Percentiles rank a stretch among this genome's conserved stretches.
phyloP scores from a whole-genome alignment of 2,113 vertebrate species.

The Oxyruncus cristatus region DNA sequence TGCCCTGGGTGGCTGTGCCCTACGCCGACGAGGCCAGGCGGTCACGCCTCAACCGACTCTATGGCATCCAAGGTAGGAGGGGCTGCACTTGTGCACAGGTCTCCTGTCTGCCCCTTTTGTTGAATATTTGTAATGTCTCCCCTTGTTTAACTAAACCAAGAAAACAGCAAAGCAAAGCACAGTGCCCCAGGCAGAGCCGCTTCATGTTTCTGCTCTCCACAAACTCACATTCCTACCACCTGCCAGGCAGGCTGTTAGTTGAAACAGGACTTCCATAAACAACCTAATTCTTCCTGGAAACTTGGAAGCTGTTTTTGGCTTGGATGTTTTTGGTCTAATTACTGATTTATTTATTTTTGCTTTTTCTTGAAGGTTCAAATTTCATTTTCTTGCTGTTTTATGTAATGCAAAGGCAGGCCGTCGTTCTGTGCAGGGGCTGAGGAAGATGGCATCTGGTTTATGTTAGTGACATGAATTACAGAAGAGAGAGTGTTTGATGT shows the following conservation, averaged over 20 bases:
- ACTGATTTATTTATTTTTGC: slow-evolving; percentile 49
- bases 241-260: slow-evolving; percentile 62
- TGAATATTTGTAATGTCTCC: neutral
- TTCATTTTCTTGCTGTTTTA: slow-evolving; percentile 42
- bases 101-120: neutral
- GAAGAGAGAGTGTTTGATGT: slow-evolving; percentile 54
- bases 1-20: slow-evolving; percentile 95
- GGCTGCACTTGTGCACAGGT: neutral
- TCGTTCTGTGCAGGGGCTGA: neutral
- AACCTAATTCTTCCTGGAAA: slow-evolving; percentile 67
- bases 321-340: slow-evolving; percentile 53
- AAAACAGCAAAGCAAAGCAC: slow-evolving; percentile 2
- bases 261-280: slow-evolving; percentile 64
- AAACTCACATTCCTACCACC: slow-evolving; percentile 58
- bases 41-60: slow-evolving; percentile 94
- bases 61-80: slow-evolving; percentile 92
- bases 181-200: slow-evolving; percentile 21
- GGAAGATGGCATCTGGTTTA: slow-evolving; percentile 63
- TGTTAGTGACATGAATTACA: slow-evolving; percentile 61
- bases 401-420: slow-evolving; percentile 21
- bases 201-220: slow-evolving; percentile 16
- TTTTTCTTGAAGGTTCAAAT: slow-evolving; percentile 23
- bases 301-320: slow-evolving; percentile 57
- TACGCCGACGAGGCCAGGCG: slow-evolving; percentile 90
- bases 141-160: slow-evolving; percentile 23